phyloP scores from a whole-genome alignment of 2,888 invertebrate genomes.

The Parelbella ahira region DNA sequence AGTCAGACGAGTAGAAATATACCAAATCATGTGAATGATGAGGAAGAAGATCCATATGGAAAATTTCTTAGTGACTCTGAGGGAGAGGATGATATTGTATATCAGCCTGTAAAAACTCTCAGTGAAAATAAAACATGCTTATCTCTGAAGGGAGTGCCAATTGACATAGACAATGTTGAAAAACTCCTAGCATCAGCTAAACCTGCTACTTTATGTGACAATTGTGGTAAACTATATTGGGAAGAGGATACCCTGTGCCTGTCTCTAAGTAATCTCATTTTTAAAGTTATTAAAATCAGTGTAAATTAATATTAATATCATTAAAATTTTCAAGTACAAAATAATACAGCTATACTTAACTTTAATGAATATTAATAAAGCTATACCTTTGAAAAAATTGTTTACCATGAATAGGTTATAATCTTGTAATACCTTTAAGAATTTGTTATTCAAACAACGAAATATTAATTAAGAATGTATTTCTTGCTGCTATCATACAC shows the following conservation, averaged over 20 bases:
- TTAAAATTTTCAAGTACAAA: too few relatives aligned
- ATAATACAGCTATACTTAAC: too few relatives aligned
- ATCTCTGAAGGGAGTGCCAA: constrained; percentile 76
- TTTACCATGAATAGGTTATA: too few relatives aligned
- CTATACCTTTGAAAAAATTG: too few relatives aligned
- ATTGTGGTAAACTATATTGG: constrained; percentile 89
- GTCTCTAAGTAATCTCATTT: constrained; percentile 46
- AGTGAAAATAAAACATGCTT: constrained; percentile 45
- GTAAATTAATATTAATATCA: not conserved
- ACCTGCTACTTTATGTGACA: constrained; percentile 84
- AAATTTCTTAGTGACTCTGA: constrained; percentile 68
- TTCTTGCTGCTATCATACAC: too few relatives aligned
- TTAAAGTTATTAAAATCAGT: constrained; percentile 40
- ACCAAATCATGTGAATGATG: constrained; percentile 36
- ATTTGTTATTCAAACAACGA: too few relatives aligned
- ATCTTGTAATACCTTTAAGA: too few relatives aligned
- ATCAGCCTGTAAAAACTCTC: constrained; percentile 38
- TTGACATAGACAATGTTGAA: constrained; percentile 77
- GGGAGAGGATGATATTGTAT: constrained; percentile 51
- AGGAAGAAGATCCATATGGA: constrained; percentile 49
- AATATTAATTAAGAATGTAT: too few relatives aligned
- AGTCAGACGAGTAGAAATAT: constrained; percentile 29
- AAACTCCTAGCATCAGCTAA: constrained; percentile 65
- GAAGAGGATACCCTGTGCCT: constrained; percentile 66
- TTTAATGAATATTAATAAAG: too few relatives aligned